phyloP scores from a whole-genome alignment of 2,113 vertebrate genomes.

The Melospiza melodia region DNA sequence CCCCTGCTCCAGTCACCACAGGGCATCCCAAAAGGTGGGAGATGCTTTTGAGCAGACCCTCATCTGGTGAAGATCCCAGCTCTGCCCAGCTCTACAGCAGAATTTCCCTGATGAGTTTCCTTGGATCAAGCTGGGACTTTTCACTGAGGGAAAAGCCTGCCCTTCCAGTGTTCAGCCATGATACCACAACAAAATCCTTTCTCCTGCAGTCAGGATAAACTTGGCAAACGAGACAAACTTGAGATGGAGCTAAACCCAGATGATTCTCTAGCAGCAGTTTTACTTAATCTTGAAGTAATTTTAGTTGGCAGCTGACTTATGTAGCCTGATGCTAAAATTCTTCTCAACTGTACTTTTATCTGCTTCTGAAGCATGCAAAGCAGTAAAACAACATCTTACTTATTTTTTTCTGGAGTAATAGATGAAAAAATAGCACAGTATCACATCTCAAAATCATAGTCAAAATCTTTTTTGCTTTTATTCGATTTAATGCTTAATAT shows the following conservation, averaged over 20 bases:
- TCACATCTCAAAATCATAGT: not conserved
- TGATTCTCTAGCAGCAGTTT: not conserved
- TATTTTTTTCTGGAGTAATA: not conserved
- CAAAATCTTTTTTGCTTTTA: constrained; percentile 47
- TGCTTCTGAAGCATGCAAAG: not conserved
- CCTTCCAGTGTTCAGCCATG: not conserved
- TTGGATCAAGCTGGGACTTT: accelerated
- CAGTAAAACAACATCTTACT: not conserved
- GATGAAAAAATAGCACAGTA: not conserved
- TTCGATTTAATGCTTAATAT: constrained; percentile 24
- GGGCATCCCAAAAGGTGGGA: not conserved
- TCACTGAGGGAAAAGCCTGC: not conserved
- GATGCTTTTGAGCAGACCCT: not conserved
- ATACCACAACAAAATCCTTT: not conserved
- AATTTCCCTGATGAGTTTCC: not conserved
- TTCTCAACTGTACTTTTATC: not conserved
- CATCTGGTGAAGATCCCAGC: not conserved
- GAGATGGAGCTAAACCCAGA: not conserved
- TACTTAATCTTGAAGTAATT: not conserved
- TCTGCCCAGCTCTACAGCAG: not conserved
- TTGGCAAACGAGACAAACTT: not conserved
- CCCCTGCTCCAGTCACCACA: too few species aligned
- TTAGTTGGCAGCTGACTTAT: not conserved
- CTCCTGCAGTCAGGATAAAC: not conserved
- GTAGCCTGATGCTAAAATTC: not conserved